These are phyloP conservation scores for Resseliella maxima DNA, from an alignment of 2,888 invertebrate genomes.

Conservation along the genomic window DNA sequence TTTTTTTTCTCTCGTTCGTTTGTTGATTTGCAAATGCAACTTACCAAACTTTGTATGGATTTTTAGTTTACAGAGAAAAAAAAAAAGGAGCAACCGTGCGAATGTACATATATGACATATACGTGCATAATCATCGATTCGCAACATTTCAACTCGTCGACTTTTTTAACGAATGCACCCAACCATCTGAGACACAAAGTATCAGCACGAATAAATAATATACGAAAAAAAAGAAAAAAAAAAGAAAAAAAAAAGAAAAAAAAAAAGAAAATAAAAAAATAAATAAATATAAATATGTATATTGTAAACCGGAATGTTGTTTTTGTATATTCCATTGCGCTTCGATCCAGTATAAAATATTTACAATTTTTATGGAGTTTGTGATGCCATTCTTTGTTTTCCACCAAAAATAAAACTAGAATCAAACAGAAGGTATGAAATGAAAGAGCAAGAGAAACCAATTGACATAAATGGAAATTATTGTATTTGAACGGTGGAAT, in stretches of 20 bases:
- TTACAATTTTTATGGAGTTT: slow-evolving; percentile 54
- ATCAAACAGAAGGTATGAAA: not conserved
- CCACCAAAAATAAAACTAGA: not conserved
- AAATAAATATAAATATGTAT: slow-evolving; percentile 38
- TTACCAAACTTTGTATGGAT: not conserved
- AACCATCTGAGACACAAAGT: not conserved
- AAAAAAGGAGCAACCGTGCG: slow-evolving; percentile 15
- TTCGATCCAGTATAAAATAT: slow-evolving; percentile 24
- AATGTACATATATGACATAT: not conserved
- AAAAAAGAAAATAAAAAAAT: no score
- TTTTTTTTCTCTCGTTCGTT: not conserved
- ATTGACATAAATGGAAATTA: slow-evolving; percentile 55
- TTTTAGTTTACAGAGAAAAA: not conserved
- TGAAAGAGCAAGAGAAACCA: not conserved
- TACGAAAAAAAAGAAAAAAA: no score
- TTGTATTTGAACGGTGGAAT: slow-evolving; percentile 38
- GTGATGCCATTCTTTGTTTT: slow-evolving; percentile 29
- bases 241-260: no score
- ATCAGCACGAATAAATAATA: slow-evolving; percentile 40
- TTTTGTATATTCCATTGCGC: no score
- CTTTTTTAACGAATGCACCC: not conserved
- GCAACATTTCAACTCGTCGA: not conserved
- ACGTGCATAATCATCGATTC: slow-evolving; percentile 38
- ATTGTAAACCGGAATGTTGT: slow-evolving; percentile 15
- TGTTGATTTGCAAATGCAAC: not conserved